Conservation (phyloP, 2,888 invertebrate genomes). For the Ernsta delagoae region DNA sequence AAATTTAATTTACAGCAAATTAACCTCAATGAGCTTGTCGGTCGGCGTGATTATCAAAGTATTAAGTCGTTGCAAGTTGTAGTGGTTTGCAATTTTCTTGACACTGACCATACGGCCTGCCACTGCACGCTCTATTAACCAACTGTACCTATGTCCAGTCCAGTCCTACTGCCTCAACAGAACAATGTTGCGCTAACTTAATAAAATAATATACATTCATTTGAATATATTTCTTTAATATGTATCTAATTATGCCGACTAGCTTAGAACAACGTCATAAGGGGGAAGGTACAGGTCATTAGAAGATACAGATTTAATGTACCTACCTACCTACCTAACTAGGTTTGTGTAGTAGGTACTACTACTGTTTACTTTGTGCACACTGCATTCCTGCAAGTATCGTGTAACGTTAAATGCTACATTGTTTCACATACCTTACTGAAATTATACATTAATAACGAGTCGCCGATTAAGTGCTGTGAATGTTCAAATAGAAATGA, state of each 20-base stretch:
- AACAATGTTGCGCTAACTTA: slow-evolving; percentile 46
- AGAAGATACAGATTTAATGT: too few relatives aligned
- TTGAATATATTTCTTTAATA: too few relatives aligned
- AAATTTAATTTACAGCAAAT: slow-evolving; percentile 35
- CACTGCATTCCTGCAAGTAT: slow-evolving; percentile 7
- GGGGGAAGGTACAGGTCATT: too few relatives aligned
- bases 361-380: background rate
- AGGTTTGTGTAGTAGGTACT: too few relatives aligned
- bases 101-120: slow-evolving; percentile 59
- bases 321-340: too few relatives aligned
- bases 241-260: background rate
- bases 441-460: slow-evolving; percentile 51
- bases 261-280: too few relatives aligned
- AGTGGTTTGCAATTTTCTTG: slow-evolving; percentile 62
- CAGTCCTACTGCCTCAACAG: slow-evolving; percentile 54
- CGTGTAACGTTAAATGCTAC: slow-evolving; percentile 6
- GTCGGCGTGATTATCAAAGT: slow-evolving; percentile 39
- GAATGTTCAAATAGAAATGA: slow-evolving; percentile 60
- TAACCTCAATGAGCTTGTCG: slow-evolving; percentile 39
- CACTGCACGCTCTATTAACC: slow-evolving; percentile 67
- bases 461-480: slow-evolving; percentile 57
- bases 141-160: slow-evolving; percentile 7
- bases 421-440: slow-evolving; percentile 48
- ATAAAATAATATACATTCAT: background rate
- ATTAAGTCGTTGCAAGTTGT: slow-evolving; percentile 47